Base-by-base conservation (phyloP, 2,797 vertebrate genomes). In the Pagetopsis macropterus region DNA sequence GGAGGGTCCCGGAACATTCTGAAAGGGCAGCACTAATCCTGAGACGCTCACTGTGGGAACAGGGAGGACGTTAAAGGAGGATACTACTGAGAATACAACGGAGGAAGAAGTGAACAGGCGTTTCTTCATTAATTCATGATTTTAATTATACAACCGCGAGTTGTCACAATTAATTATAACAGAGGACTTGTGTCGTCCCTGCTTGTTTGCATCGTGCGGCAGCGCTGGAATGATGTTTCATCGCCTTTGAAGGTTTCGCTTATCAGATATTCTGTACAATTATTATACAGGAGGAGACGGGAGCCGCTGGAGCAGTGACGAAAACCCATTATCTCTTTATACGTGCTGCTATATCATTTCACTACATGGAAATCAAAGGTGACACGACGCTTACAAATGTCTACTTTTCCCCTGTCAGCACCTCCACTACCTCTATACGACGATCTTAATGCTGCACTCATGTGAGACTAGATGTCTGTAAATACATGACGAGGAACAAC, bases 21-120 rank as follows among this genome's bases (percentile, higher is more conserved):
- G 75, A 88, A 86, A 90, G 86, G 88, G 82, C 78, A 78, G 64
- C 84, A 89, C 92, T 90, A 86, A 88, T 91, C 88, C 83, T 75
- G 64, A 49, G 81, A 84, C 74, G 55, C 1, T 56, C 71, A 60
- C 70, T 19, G 62, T n/a, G 19, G 17, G 84, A 83, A 87, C 70
- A 65, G 46, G 61, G 52, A 72, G 23, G 70, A 78, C 72, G 76
- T 85, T 88, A 89, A 88, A 80, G 71, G 69, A 82, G 49, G 84
- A 78, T 54, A 84, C 83, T 78, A 31, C 65, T 56, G 71, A 46
- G 50, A 80, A 79, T n/a, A 64, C 51, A 40, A 69, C 63, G 23
- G 55, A 70, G 33, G 68, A 16, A 51, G 41, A 23, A 60, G n/a
- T 50, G 64, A 75, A 63, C 11, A 59, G 55, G 21, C 58, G 70